Evolutionary conservation across 2,113 vertebrate genomes (phyloP).

Genomic region (Muntiacus muntjak): DNA sequence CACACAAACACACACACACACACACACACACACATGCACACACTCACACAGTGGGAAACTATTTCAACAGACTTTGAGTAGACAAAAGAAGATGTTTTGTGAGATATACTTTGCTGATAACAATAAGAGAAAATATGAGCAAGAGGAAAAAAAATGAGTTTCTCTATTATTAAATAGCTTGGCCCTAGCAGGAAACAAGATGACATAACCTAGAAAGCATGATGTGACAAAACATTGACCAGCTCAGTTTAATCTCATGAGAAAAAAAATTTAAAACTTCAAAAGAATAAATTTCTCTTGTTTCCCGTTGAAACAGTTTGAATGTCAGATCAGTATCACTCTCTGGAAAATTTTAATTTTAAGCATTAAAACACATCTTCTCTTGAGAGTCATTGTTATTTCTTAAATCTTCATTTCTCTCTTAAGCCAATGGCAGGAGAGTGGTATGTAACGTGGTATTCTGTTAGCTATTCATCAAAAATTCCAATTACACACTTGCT

Average conservation of each 20-base stretch:
- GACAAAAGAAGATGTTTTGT: background rate
- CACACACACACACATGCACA: background rate
- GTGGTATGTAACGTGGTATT: background rate
- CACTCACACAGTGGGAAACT: background rate
- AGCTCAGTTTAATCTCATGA: constrained; percentile 23
- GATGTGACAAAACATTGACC: constrained; percentile 9
- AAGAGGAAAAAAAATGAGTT: background rate
- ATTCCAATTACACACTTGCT: background rate
- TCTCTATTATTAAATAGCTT: background rate
- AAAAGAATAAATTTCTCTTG: constrained; percentile 16
- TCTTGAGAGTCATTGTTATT: background rate
- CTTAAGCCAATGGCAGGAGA: background rate
- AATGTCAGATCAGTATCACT: background rate
- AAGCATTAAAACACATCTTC: constrained; percentile 3
- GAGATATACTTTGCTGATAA: background rate
- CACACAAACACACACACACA: background rate
- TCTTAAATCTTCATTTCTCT: background rate
- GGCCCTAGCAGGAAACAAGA: background rate
- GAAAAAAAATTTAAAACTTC: constrained; percentile 3
- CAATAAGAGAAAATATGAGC: constrained; percentile 5
- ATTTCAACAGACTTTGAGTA: background rate
- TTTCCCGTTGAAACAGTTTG: constrained; percentile 30
- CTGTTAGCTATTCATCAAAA: background rate
- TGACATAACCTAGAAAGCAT: constrained; percentile 24
- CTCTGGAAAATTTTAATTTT: constrained; percentile 1